These are phyloP conservation scores for Rotaria magnacalcarata DNA, from an alignment of 2,888 invertebrate genomes.

Conservation along the genomic window DNA sequence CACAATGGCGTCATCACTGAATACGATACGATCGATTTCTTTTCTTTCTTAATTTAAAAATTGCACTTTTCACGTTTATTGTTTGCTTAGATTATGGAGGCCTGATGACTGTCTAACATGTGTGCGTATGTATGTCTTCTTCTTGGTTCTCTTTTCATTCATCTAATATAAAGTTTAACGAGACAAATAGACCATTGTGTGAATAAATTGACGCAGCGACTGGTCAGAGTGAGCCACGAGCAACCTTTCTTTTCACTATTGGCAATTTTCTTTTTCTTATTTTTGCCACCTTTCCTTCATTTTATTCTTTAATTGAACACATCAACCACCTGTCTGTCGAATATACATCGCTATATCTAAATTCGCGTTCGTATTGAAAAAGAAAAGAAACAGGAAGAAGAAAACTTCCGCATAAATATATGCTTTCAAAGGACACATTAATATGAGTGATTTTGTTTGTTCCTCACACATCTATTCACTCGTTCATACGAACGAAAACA, in stretches of 20 bases:
- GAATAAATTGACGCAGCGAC: not conserved
- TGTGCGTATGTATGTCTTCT: not conserved
- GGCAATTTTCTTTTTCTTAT: not conserved
- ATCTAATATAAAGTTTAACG: not conserved
- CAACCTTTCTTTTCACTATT: not conserved
- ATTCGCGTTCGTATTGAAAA: not conserved
- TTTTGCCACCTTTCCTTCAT: not conserved
- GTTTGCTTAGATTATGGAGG: not conserved
- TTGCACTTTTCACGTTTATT: not conserved
- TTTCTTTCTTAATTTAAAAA: not conserved
- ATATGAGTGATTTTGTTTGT: not conserved
- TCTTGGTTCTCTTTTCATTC: not conserved
- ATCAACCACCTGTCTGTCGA: not conserved
- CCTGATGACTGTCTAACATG: not conserved
- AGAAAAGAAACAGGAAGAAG: not conserved
- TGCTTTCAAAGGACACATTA: not conserved
- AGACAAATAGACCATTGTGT: not conserved
- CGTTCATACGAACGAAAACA: not conserved
- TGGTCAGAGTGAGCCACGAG: not conserved
- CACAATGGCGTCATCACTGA: not conserved
- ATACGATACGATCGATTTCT: not conserved
- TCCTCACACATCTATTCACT: not conserved
- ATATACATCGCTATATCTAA: not conserved
- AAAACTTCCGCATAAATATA: slow-evolving; percentile 33
- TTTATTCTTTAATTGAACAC: not conserved